These are phyloP conservation scores for Megaceryle torquata DNA, from an alignment of 2,113 vertebrate species.

Conservation along the genomic window DNA sequence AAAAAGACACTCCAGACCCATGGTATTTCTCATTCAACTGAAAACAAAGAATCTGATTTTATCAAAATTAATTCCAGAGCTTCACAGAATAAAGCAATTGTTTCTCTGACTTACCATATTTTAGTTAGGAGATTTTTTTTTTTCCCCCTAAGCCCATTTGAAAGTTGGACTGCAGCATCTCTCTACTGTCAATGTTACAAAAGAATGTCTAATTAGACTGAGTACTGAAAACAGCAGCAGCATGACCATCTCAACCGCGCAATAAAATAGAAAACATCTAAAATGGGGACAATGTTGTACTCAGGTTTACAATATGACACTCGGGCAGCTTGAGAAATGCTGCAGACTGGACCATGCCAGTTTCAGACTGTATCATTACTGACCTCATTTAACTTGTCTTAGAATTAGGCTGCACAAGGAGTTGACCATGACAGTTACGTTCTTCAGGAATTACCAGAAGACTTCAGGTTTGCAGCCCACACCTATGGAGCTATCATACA, in stretches of 20 bases:
- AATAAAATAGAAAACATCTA: background rate
- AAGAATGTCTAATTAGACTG: slow-evolving; percentile 28
- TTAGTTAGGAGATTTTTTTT: background rate
- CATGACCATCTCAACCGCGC: background rate
- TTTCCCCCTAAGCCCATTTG: background rate
- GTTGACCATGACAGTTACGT: background rate
- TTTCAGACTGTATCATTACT: background rate
- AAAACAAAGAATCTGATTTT: slow-evolving; percentile 51
- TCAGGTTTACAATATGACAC: background rate
- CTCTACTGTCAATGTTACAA: background rate
- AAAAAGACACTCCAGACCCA: background rate
- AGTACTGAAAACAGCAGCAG: background rate
- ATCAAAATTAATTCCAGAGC: slow-evolving; percentile 42
- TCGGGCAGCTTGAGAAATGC: background rate
- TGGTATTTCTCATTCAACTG: slow-evolving; percentile 25
- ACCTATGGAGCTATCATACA: background rate
- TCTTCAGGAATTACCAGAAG: background rate
- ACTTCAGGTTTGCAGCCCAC: background rate
- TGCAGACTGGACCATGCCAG: background rate
- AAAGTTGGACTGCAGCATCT: slow-evolving; percentile 7
- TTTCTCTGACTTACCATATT: slow-evolving; percentile 18
- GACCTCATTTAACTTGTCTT: background rate
- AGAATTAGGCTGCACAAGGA: background rate
- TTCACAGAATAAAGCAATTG: slow-evolving; percentile 43
- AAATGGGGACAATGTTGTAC: background rate